phyloP scores from a whole-genome alignment of 2,113 vertebrate species.

The Forbesichthys agassizii region DNA sequence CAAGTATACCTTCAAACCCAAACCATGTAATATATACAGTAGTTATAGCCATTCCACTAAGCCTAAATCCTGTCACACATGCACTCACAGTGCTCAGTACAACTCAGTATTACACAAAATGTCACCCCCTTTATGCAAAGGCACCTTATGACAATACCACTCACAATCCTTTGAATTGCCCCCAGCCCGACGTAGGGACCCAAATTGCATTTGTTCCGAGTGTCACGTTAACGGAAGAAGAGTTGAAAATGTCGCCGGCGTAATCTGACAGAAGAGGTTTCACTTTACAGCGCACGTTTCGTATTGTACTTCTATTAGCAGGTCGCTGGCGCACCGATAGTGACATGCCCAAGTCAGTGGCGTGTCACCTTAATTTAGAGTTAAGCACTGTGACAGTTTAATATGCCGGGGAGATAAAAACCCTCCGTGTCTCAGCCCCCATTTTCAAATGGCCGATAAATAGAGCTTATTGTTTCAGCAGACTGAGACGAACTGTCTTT shows the following conservation, averaged over 20 bases:
- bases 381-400: constrained; percentile 79
- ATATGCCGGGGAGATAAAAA: constrained; percentile 71
- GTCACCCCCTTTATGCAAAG: constrained; percentile 46
- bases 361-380: constrained; percentile 78
- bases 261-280: constrained; percentile 79
- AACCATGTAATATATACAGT: no score
- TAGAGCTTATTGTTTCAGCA: constrained; percentile 79
- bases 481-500: constrained; percentile 64
- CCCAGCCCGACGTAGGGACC: constrained; percentile 17
- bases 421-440: constrained; percentile 62
- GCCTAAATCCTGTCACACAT: constrained; percentile 35
- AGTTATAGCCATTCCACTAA: constrained; percentile 10
- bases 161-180: constrained; percentile 28
- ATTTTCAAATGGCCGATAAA: constrained; percentile 74
- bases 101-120: constrained; percentile 43
- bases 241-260: constrained; percentile 69
- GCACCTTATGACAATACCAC: constrained; percentile 50
- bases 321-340: constrained; percentile 73
- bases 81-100: constrained; percentile 17
- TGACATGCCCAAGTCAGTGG: constrained; percentile 68
- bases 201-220: constrained; percentile 75
- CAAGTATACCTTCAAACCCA: no score
- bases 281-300: constrained; percentile 76
- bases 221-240: constrained; percentile 60
- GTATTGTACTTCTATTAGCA: constrained; percentile 78